Percentiles rank a stretch among this genome's conserved stretches.
phyloP scores from a whole-genome alignment of 2,797 vertebrate genomes.

The Scolopax bukidnonensis region DNA sequence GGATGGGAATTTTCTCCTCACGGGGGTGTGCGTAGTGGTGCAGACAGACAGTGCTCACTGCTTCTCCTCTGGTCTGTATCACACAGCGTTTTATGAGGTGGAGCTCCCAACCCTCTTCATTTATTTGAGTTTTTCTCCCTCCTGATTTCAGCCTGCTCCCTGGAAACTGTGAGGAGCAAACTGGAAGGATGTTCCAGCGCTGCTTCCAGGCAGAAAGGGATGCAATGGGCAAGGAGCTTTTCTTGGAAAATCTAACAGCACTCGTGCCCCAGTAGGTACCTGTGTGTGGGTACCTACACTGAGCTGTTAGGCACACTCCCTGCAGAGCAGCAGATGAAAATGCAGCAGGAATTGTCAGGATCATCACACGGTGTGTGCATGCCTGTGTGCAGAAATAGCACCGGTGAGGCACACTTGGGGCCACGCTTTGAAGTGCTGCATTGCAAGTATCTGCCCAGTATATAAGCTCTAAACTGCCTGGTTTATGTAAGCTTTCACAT shows the following conservation, averaged over 20 bases:
- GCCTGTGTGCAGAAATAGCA: neutral
- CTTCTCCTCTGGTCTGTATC: neutral
- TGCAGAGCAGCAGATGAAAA: neutral
- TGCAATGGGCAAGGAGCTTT: neutral
- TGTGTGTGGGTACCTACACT: neutral
- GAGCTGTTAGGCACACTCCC: neutral
- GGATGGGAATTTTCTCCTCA: neutral
- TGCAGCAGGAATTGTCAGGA: neutral
- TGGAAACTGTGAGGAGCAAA: neutral
- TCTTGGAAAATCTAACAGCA: neutral
- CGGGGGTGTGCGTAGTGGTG: rapidly evolving
- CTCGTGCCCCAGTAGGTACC: neutral
- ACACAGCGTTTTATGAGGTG: neutral
- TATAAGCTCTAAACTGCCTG: neutral
- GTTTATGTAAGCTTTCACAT: neutral
- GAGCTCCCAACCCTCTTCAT: neutral
- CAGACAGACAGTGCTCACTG: neutral
- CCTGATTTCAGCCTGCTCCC: neutral
- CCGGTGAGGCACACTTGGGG: rapidly evolving
- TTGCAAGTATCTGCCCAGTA: too few relatives aligned
- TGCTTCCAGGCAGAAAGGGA: slow-evolving; percentile 50
- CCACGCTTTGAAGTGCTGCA: neutral
- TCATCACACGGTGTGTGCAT: too few relatives aligned
- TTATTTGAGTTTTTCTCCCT: neutral
- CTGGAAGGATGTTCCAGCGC: neutral